These are phyloP conservation scores for Caenorhabditis doughertyi DNA, from an alignment of 2,888 invertebrate species.

Conservation along the genomic window DNA sequence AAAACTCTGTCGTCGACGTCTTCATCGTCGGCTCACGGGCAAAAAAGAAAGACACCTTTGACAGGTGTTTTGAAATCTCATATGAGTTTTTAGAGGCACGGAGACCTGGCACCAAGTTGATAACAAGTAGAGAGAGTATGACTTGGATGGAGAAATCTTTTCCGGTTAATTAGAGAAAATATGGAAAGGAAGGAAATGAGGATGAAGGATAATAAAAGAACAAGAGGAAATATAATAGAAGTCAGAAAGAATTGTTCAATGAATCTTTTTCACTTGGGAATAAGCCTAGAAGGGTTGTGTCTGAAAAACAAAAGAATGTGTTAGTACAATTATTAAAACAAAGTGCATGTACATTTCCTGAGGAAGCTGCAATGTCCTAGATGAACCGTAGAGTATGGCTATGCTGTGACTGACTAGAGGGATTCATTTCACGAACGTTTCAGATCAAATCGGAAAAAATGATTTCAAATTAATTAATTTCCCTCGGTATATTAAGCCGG, in stretches of 20 bases:
- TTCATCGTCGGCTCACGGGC: neutral
- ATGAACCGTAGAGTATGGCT: no score
- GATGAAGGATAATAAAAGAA: constrained; percentile 3
- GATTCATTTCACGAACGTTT: no score
- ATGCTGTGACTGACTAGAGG: no score
- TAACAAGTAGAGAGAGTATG: constrained; percentile 33
- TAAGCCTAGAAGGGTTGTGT: constrained; percentile 6
- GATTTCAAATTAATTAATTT: no score
- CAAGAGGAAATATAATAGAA: neutral
- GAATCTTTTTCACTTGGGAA: neutral
- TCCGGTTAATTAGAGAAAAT: constrained; percentile 50
- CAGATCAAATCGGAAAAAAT: no score
- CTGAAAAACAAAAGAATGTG: constrained; percentile 7
- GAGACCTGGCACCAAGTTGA: constrained; percentile 8
- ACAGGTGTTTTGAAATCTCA: constrained; percentile 54
- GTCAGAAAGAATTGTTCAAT: constrained; percentile 19
- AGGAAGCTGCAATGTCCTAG: neutral
- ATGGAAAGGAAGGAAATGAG: neutral
- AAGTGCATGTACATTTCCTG: neutral
- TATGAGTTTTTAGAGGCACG: neutral
- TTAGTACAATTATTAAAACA: neutral
- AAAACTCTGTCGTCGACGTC: constrained; percentile 29
- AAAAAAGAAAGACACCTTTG: constrained; percentile 21
- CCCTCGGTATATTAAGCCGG: no score
- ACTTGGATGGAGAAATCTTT: constrained; percentile 9